Evolutionary conservation across 2,888 invertebrate species (phyloP).

Genomic region (Deilephila elpenor): DNA sequence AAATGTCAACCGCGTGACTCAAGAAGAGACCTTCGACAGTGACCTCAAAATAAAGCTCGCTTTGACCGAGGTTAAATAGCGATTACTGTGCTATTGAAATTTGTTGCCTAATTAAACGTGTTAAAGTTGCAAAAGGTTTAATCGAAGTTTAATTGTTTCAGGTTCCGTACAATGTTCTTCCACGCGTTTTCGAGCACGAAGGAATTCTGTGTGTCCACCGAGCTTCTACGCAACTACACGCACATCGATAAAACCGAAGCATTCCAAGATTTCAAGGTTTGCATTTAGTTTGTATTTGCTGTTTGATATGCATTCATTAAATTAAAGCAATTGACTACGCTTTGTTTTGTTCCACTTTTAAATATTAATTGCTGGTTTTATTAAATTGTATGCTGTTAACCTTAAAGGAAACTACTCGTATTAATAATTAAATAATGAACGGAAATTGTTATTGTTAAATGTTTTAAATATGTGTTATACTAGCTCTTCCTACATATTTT

Average conservation of each 20-base stretch:
- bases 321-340: neutral
- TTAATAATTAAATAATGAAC: too few species aligned
- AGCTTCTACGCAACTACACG: constrained; percentile 89
- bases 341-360: too few species aligned
- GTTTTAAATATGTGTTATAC: too few species aligned
- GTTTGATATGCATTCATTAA: constrained; percentile 15
- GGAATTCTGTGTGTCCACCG: constrained; percentile 91
- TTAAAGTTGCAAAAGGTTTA: constrained; percentile 22
- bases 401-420: too few species aligned
- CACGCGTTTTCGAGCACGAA: constrained; percentile 92
- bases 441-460: too few species aligned
- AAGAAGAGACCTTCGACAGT: constrained; percentile 47
- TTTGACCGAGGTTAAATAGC: constrained; percentile 46
- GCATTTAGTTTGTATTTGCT: constrained; percentile 31
- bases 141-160: constrained; percentile 55
- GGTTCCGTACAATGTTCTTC: constrained; percentile 90
- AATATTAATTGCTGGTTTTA: too few species aligned
- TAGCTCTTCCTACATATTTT: too few species aligned
- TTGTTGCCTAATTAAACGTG: constrained; percentile 1
- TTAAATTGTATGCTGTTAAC: too few species aligned
- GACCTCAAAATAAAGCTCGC: constrained; percentile 56
- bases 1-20: constrained; percentile 28
- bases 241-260: constrained; percentile 87
- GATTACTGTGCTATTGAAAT: constrained; percentile 5
- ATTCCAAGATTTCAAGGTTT: constrained; percentile 89